Conservation (phyloP, 1,140 invertebrate genomes). For the Hycleus cichorii region DNA sequence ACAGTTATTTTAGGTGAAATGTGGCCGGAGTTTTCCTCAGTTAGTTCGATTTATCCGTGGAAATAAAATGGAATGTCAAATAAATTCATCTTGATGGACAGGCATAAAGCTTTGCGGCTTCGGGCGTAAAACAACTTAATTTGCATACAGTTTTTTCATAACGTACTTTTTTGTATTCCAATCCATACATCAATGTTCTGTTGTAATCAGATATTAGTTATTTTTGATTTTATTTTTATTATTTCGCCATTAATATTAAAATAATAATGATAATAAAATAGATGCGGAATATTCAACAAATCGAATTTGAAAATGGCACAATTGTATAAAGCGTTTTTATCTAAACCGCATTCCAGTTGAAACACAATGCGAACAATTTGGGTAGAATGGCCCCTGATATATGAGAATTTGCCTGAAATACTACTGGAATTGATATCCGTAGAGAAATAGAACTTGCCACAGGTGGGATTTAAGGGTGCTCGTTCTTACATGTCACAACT, state of each 20-base stretch:
- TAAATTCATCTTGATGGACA: constrained; percentile 7
- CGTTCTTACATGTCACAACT: constrained; percentile 15
- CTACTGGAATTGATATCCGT: constrained; percentile 15
- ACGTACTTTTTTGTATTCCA: neutral
- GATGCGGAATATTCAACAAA: neutral
- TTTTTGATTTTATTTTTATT: too few relatives aligned
- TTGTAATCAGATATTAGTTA: too few relatives aligned
- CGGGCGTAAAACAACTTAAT: constrained; percentile 8
- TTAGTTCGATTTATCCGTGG: neutral
- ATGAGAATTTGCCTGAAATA: constrained; percentile 16
- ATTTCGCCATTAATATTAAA: too few relatives aligned
- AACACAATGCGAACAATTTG: constrained; percentile 16
- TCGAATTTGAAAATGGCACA: constrained; percentile 12
- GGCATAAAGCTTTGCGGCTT: constrained; percentile 2
- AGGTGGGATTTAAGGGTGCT: constrained; percentile 17
- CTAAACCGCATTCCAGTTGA: constrained; percentile 10
- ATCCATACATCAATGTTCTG: too few relatives aligned
- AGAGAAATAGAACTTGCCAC: constrained; percentile 16
- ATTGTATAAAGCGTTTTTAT: constrained; percentile 14
- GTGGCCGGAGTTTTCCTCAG: too few relatives aligned
- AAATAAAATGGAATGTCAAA: constrained; percentile 2
- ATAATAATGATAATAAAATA: too few relatives aligned
- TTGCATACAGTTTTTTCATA: constrained; percentile 9
- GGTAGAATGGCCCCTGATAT: constrained; percentile 16
- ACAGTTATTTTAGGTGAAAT: too few relatives aligned